Percentiles rank a stretch among this genome's conserved stretches.
phyloP scores from a whole-genome alignment of 2,113 vertebrate genomes.

The Zosterops pallidus region DNA sequence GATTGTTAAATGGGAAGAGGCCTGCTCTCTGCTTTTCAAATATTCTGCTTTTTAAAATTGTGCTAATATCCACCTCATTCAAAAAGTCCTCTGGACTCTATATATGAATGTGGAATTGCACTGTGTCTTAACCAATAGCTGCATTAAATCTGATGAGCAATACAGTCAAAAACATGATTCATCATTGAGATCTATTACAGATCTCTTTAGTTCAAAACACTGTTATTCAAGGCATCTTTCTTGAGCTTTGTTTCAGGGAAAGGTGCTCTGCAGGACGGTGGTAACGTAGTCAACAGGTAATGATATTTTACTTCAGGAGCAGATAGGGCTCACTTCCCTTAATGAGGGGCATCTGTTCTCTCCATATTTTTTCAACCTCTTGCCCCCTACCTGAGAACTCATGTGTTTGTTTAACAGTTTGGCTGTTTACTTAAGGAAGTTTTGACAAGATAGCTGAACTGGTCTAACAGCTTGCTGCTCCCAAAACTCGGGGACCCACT shows the following conservation, averaged over 20 bases:
- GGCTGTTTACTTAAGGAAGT: conserved; percentile 3
- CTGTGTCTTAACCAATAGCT: neutral
- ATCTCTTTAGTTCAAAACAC: neutral
- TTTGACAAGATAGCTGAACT: neutral
- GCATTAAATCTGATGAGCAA: neutral
- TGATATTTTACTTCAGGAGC: neutral
- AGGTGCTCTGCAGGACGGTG: neutral
- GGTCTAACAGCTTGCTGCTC: neutral
- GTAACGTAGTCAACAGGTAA: neutral
- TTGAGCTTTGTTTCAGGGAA: neutral
- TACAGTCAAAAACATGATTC: neutral
- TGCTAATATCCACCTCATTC: neutral
- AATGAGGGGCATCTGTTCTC: neutral
- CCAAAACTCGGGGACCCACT: neutral
- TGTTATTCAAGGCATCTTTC: neutral
- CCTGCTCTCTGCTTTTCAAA: neutral
- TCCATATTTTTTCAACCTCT: neutral
- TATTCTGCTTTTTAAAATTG: neutral
- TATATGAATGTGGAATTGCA: neutral
- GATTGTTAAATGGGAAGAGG: neutral
- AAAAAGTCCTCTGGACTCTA: neutral
- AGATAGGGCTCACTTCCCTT: neutral
- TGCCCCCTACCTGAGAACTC: neutral
- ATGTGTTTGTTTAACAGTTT: neutral
- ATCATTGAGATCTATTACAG: neutral